Conservation (phyloP, 35 echinoderm and acorn worm genomes). For the Patiria miniata region DNA sequence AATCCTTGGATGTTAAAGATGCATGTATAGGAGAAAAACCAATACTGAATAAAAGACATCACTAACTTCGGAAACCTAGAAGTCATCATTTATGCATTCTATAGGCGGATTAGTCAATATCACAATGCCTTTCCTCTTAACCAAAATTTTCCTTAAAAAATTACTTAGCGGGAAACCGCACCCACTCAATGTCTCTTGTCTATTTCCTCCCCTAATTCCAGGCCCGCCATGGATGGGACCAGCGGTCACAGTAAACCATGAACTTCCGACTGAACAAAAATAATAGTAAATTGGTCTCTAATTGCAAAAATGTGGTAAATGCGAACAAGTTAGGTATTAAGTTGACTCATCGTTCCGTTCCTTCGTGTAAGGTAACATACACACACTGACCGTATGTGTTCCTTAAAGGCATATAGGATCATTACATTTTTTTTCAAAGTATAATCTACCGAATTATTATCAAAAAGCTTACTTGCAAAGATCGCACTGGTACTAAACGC, state of each 20-base stretch:
- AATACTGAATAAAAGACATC: neutral
- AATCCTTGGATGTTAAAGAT: neutral
- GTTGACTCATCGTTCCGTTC: neutral
- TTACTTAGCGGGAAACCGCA: neutral
- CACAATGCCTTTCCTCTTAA: neutral
- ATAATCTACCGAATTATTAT: too few relatives aligned
- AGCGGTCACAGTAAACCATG: neutral
- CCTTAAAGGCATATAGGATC: too few relatives aligned
- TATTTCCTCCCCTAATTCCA: neutral
- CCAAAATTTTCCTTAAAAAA: too few relatives aligned
- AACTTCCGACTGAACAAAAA: neutral
- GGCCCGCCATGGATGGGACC: neutral
- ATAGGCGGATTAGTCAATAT: neutral
- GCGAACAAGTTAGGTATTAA: neutral
- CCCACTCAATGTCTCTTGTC: neutral
- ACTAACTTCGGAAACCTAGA: neutral
- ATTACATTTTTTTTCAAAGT: too few relatives aligned
- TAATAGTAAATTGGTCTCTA: neutral
- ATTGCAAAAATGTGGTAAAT: neutral
- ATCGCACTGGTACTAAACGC: too few relatives aligned
- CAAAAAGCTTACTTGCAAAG: too few relatives aligned
- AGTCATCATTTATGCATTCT: neutral
- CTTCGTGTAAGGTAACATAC: neutral
- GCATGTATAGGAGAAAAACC: neutral
- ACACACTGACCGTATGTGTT: too few relatives aligned